Evolutionary conservation across 2,888 invertebrate genomes (phyloP).

Genomic region (Diogma glabrata): DNA sequence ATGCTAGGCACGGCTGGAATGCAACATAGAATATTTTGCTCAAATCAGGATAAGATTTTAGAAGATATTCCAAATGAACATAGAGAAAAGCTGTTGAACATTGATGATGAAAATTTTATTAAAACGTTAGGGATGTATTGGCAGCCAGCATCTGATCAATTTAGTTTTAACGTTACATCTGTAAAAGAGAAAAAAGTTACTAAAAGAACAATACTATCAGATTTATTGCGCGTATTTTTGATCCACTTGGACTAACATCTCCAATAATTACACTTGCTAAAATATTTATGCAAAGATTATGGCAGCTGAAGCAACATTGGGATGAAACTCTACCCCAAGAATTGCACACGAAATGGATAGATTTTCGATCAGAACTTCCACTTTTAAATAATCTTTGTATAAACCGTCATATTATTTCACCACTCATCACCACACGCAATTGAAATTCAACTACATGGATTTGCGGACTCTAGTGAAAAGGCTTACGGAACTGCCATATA

Average conservation of each 20-base stretch:
- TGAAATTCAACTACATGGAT: background rate
- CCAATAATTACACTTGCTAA: background rate
- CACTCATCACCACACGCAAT: too few species aligned
- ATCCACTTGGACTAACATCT: background rate
- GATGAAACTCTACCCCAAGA: background rate
- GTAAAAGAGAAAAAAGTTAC: too few species aligned
- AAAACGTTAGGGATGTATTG: background rate
- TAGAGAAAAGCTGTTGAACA: background rate
- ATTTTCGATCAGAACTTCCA: background rate
- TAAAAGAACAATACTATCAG: background rate
- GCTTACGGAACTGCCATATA: too few species aligned
- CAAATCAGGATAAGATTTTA: background rate
- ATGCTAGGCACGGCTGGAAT: too few species aligned
- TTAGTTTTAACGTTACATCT: too few species aligned
- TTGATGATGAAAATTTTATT: background rate
- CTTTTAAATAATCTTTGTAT: background rate
- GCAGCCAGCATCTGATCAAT: background rate
- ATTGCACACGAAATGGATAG: background rate
- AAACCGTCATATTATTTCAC: too few species aligned
- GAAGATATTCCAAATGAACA: background rate
- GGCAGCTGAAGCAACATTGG: background rate
- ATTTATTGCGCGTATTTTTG: background rate
- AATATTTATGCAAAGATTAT: too few species aligned
- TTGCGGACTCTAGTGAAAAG: too few species aligned
- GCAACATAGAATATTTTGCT: too few species aligned